Percentiles rank a stretch among this genome's conserved stretches.
Evolutionary conservation across 2,113 vertebrate genomes (phyloP).

Genomic region (Epinephelus lanceolatus): DNA sequence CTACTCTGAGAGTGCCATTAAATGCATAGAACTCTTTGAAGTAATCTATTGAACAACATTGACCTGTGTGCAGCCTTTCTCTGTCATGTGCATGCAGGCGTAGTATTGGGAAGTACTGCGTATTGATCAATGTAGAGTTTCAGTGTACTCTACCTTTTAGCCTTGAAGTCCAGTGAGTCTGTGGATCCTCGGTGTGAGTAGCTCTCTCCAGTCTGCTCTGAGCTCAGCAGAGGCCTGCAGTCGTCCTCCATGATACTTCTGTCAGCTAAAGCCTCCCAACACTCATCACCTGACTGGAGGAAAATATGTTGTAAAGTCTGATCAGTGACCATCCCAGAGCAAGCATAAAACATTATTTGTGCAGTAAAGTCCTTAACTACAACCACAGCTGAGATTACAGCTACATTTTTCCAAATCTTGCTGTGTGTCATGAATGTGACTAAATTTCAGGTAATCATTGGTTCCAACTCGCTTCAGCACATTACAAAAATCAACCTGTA

Average conservation of each 20-base stretch:
- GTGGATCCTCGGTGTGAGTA: constrained; percentile 67
- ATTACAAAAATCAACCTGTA: background rate
- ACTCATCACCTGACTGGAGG: constrained; percentile 65
- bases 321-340: constrained; percentile 2
- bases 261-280: constrained; percentile 24
- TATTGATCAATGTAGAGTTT: constrained; percentile 24
- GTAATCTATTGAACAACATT: background rate
- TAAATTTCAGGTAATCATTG: background rate
- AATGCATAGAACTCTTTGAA: background rate
- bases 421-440: background rate
- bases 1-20: background rate
- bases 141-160: constrained; percentile 77
- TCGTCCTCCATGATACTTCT: constrained; percentile 82
- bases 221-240: constrained; percentile 76
- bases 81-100: background rate
- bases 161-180: constrained; percentile 79
- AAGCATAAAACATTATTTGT: constrained; percentile 18
- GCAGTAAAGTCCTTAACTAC: background rate
- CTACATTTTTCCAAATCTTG: background rate
- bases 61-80: background rate
- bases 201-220: constrained; percentile 63
- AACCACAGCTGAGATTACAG: background rate
- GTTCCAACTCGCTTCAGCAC: background rate
- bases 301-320: constrained; percentile 8
- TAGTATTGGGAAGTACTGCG: constrained; percentile 3